These are phyloP conservation scores for Tyrannus savana DNA, from an alignment of 2,113 vertebrate genomes.

Conservation along the genomic window DNA sequence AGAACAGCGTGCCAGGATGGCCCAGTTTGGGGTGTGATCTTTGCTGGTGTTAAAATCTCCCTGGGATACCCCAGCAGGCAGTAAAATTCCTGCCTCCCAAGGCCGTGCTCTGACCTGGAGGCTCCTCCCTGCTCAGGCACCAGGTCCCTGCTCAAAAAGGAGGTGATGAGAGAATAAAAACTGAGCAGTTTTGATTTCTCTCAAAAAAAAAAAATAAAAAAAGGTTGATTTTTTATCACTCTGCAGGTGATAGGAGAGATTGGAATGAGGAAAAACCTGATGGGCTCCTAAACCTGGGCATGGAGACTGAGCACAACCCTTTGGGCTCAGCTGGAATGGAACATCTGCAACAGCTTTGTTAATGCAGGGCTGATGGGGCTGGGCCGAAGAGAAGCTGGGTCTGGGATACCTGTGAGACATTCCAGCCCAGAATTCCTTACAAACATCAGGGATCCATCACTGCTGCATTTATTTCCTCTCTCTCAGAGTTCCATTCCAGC, in stretches of 20 bases:
- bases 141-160: not conserved
- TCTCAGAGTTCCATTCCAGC: not conserved
- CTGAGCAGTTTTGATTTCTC: not conserved
- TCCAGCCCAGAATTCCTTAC: not conserved
- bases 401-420: not conserved
- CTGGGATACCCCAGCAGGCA: not conserved
- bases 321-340: not conserved
- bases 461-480: not conserved
- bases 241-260: not conserved
- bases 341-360: not conserved
- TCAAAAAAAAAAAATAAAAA: not conserved
- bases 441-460: not conserved
- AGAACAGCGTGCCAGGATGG: not conserved
- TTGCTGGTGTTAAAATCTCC: not conserved
- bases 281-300: not conserved
- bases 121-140: not conserved
- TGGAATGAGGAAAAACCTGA: not conserved
- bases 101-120: not conserved
- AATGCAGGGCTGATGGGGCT: not conserved
- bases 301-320: no score
- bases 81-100: not conserved
- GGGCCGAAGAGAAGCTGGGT: not conserved
- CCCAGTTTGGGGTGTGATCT: not conserved
- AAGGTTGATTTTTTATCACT: not conserved
- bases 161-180: fast-evolving